Evolutionary conservation across 2,113 vertebrate species (phyloP).

Genomic region (Pangasianodon hypophthalmus): DNA sequence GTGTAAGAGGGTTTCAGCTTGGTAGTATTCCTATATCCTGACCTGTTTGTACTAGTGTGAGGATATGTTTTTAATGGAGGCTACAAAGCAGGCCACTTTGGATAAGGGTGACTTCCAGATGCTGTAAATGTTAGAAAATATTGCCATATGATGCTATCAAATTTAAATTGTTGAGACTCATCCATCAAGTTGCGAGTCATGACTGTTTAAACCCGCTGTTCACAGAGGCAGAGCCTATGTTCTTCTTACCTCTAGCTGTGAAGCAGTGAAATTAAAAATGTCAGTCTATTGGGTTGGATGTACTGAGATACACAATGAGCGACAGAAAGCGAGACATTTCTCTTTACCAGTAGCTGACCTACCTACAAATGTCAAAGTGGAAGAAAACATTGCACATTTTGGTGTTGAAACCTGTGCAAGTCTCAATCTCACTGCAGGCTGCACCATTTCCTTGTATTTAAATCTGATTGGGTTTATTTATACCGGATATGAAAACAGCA

Average conservation of each 20-base stretch:
- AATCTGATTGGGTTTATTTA: too few species aligned
- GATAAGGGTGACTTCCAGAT: not conserved
- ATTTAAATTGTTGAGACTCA: not conserved
- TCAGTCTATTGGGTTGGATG: conserved; percentile 31
- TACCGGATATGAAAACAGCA: too few species aligned
- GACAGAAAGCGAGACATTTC: conserved; percentile 16
- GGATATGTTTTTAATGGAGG: not conserved
- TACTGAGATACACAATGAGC: conserved; percentile 22
- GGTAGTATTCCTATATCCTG: not conserved
- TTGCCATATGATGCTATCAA: not conserved
- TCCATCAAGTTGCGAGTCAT: not conserved
- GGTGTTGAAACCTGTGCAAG: not conserved
- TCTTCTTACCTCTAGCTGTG: conserved; percentile 32
- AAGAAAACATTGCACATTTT: conserved; percentile 9
- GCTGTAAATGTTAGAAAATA: not conserved
- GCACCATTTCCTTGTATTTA: not conserved
- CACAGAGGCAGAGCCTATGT: conserved; percentile 21
- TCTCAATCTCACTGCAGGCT: not conserved
- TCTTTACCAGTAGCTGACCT: conserved; percentile 15
- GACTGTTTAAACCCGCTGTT: conserved; percentile 2
- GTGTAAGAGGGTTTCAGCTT: not conserved
- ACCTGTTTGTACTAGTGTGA: not conserved
- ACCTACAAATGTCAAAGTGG: conserved; percentile 1
- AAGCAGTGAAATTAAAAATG: conserved; percentile 43
- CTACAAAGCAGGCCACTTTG: not conserved